These are phyloP conservation scores for Hystrix cristata DNA, from an alignment of 2,113 vertebrate species.

Conservation along the genomic window DNA sequence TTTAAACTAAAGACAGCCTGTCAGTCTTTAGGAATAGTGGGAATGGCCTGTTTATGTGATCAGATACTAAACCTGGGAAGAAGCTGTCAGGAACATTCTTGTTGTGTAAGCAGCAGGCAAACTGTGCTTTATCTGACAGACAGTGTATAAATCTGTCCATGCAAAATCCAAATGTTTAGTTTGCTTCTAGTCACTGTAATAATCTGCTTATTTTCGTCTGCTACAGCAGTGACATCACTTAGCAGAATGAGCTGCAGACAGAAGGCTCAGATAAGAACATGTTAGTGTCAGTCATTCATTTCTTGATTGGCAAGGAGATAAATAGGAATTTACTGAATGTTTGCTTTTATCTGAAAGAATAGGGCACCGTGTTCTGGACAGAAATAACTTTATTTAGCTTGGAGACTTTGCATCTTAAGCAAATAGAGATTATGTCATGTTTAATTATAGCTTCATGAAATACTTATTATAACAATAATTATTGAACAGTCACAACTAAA, in stretches of 20 bases:
- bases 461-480: constrained; percentile 37
- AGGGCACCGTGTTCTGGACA: constrained; percentile 80
- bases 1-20: constrained; percentile 90
- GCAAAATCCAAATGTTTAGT: constrained; percentile 92
- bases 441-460: constrained; percentile 61
- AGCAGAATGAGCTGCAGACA: constrained; percentile 88
- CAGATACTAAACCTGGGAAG: constrained; percentile 91
- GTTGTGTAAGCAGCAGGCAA: constrained; percentile 91
- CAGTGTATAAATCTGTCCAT: constrained; percentile 93
- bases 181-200: constrained; percentile 91
- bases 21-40: constrained; percentile 90
- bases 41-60: constrained; percentile 91
- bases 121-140: constrained; percentile 93
- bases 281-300: constrained; percentile 87
- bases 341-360: constrained; percentile 86
- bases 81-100: constrained; percentile 91
- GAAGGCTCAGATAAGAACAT: constrained; percentile 86
- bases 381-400: constrained; percentile 75
- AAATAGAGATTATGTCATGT: constrained; percentile 64
- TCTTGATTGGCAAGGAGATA: constrained; percentile 89
- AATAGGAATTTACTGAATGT: constrained; percentile 86
- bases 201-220: constrained; percentile 91
- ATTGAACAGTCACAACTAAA: constrained; percentile 17
- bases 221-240: constrained; percentile 90
- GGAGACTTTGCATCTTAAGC: constrained; percentile 73